Evolutionary conservation across 2,888 invertebrate genomes (phyloP).

Genomic region (Parnassius smintheus): DNA sequence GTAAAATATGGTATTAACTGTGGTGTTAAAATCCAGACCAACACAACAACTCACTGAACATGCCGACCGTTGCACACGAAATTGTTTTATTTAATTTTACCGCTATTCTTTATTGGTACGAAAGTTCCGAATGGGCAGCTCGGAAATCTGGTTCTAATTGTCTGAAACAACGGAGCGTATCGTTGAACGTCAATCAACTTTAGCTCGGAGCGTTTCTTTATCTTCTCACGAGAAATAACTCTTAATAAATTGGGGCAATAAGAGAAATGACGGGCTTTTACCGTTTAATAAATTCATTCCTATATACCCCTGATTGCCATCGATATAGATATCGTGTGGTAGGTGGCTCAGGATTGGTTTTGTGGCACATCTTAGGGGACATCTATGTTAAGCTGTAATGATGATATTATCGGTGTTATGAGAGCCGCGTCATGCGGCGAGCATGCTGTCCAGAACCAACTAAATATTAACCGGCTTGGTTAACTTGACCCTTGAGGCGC

Average conservation of each 20-base stretch:
- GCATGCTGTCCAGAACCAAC: no score
- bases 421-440: no score
- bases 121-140: slow-evolving; percentile 11
- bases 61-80: background rate
- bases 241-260: slow-evolving; percentile 2
- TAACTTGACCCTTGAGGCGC: no score
- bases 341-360: no score
- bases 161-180: slow-evolving; percentile 17
- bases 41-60: background rate
- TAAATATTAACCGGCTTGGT: no score
- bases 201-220: slow-evolving; percentile 7
- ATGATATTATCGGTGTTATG: no score
- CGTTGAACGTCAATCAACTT: slow-evolving; percentile 15
- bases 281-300: background rate
- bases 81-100: background rate
- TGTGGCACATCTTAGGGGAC: no score
- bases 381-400: no score
- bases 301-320: background rate
- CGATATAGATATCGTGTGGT: no score
- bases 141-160: slow-evolving; percentile 19
- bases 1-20: no score
- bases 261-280: background rate
- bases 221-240: slow-evolving; percentile 3
- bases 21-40: no score
- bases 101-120: slow-evolving; percentile 9